Evolutionary conservation across 2,888 invertebrate species (phyloP).

Genomic region (Ophion obscuratus): DNA sequence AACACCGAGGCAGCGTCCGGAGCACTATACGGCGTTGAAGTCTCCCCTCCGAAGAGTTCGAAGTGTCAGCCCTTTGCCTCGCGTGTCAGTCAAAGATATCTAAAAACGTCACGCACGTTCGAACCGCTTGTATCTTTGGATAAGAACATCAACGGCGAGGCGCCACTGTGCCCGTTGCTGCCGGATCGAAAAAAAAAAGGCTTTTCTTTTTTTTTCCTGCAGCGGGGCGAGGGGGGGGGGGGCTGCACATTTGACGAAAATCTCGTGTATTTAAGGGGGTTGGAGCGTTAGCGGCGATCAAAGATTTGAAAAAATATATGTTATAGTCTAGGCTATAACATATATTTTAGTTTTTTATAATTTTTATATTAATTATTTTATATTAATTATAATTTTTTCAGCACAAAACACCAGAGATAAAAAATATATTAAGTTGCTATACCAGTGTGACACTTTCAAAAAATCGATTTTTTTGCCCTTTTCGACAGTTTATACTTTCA

Average conservation of each 20-base stretch:
- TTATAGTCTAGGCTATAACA: no score
- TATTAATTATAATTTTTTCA: no score
- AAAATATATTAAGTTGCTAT: no score
- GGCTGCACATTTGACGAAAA: no score
- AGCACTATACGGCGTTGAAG: neutral
- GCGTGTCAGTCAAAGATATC: slow-evolving; percentile 18
- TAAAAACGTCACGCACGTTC: slow-evolving; percentile 19
- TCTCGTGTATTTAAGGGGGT: neutral
- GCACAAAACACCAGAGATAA: no score
- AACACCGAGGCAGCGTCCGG: neutral
- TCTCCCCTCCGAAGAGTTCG: neutral
- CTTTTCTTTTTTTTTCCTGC: neutral
- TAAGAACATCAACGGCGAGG: neutral
- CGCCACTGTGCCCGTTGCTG: neutral
- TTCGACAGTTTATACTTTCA: no score
- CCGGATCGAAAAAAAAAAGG: slow-evolving; percentile 7
- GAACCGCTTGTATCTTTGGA: neutral
- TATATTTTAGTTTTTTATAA: no score
- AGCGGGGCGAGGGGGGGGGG: neutral
- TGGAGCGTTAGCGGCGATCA: no score
- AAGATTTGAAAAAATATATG: no score
- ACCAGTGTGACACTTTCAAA: no score
- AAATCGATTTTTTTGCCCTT: no score
- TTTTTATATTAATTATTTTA: no score
- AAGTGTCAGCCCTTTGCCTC: slow-evolving; percentile 18